phyloP scores from a whole-genome alignment of 2,797 vertebrate species.

The Mus minutoides region DNA sequence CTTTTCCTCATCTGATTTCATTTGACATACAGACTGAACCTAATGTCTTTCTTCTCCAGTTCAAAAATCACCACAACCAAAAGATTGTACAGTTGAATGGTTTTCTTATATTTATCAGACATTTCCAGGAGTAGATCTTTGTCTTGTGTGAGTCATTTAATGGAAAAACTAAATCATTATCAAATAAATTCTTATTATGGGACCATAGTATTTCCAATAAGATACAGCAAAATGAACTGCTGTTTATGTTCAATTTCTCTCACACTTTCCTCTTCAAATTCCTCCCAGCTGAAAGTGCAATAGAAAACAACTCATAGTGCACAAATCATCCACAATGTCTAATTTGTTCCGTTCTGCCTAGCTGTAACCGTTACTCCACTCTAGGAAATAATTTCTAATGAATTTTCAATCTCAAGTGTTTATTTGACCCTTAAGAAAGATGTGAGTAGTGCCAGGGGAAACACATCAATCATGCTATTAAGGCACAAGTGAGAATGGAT shows the following conservation, averaged over 20 bases:
- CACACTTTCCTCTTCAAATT: not conserved
- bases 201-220: not conserved
- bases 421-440: slow-evolving; percentile 44
- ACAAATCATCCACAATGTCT: not conserved
- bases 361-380: not conserved
- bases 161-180: slow-evolving; percentile 17
- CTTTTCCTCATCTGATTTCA: not conserved
- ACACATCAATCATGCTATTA: not conserved
- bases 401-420: slow-evolving; percentile 54
- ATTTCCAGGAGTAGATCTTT: not conserved
- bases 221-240: slow-evolving; percentile 8
- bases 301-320: not conserved
- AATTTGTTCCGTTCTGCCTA: not conserved
- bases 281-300: not conserved
- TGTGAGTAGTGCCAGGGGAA: not conserved
- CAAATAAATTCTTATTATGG: slow-evolving; percentile 1
- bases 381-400: slow-evolving; percentile 48
- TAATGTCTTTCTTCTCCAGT: not conserved
- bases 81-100: not conserved
- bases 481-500: not conserved
- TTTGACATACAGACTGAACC: not conserved
- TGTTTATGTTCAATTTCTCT: not conserved
- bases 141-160: not conserved
- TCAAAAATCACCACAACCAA: not conserved
- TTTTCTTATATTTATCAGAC: not conserved